A percentile compares a stretch with the other conserved stretches of the same genome.
Conservation (phyloP, 2,888 invertebrate genomes). For the Mythimna impura region DNA sequence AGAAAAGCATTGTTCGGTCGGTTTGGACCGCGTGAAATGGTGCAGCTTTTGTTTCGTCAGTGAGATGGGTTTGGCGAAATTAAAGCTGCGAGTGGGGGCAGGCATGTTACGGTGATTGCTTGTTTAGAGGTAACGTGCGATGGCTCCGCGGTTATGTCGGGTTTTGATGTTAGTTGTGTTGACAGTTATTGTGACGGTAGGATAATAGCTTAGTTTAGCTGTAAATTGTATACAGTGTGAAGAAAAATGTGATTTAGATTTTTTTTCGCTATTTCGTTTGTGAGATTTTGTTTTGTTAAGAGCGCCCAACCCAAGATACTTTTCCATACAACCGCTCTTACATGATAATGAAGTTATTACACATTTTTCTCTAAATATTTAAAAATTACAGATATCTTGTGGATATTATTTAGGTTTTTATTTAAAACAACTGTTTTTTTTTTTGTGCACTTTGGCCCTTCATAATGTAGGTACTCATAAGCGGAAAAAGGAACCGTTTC, state of each 20-base stretch:
- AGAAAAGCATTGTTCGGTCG: constrained; percentile 86
- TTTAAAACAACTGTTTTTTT: too few species aligned
- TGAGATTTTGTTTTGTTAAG: background rate
- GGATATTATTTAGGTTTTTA: too few species aligned
- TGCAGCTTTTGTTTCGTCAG: constrained; percentile 84
- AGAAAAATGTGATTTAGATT: background rate
- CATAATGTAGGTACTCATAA: too few species aligned
- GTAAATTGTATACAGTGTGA: background rate
- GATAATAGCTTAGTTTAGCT: constrained; percentile 16
- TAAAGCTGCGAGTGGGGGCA: constrained; percentile 83
- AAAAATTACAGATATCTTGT: too few species aligned
- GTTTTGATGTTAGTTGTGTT: constrained; percentile 58
- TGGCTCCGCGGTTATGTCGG: constrained; percentile 56
- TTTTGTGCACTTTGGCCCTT: too few species aligned
- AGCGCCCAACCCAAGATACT: too few species aligned
- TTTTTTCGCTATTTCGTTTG: background rate
- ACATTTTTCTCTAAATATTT: too few species aligned
- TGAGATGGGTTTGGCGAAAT: constrained; percentile 87
- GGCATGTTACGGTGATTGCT: constrained; percentile 85
- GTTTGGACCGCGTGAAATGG: constrained; percentile 89
- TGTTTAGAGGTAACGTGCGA: constrained; percentile 77
- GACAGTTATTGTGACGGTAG: constrained; percentile 15
- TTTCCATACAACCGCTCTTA: too few species aligned
- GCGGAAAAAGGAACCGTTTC: too few species aligned
- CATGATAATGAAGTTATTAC: too few species aligned